phyloP scores from a whole-genome alignment of 2,888 invertebrate species.

The Spialia ferax region DNA sequence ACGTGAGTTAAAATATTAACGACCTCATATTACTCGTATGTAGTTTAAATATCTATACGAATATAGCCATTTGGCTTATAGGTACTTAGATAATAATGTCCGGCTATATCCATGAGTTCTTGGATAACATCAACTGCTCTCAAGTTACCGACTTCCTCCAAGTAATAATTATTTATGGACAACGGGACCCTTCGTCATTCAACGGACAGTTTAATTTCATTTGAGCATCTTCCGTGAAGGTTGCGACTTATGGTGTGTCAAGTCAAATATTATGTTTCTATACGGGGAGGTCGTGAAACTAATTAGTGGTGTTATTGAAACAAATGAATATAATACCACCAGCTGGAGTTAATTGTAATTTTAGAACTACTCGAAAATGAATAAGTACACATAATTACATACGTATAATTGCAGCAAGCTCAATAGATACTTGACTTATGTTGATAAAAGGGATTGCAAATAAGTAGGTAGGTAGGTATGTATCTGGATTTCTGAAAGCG shows the following conservation, averaged over 20 bases:
- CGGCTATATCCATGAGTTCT: not conserved
- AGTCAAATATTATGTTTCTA: constrained; percentile 64
- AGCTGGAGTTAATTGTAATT: not conserved
- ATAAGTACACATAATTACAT: no score
- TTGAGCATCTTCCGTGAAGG: constrained; percentile 73
- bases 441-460: not conserved
- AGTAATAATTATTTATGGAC: constrained; percentile 73
- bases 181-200: constrained; percentile 80
- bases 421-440: not conserved
- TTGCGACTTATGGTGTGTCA: constrained; percentile 55
- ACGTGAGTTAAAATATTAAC: constrained; percentile 13
- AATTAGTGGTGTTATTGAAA: constrained; percentile 22
- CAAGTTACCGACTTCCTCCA: constrained; percentile 70
- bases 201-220: constrained; percentile 79
- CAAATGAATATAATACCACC: constrained; percentile 8
- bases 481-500: not conserved
- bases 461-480: no score
- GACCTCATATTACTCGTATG: no score
- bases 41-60: constrained; percentile 17
- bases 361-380: no score
- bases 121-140: constrained; percentile 40
- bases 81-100: constrained; percentile 8
- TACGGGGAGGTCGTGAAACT: constrained; percentile 42
- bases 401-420: not conserved
- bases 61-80: constrained; percentile 23